A percentile compares a stretch with the other conserved stretches of the same genome.
Conservation (phyloP, 1,140 invertebrate genomes). For the Papilio polytes region DNA sequence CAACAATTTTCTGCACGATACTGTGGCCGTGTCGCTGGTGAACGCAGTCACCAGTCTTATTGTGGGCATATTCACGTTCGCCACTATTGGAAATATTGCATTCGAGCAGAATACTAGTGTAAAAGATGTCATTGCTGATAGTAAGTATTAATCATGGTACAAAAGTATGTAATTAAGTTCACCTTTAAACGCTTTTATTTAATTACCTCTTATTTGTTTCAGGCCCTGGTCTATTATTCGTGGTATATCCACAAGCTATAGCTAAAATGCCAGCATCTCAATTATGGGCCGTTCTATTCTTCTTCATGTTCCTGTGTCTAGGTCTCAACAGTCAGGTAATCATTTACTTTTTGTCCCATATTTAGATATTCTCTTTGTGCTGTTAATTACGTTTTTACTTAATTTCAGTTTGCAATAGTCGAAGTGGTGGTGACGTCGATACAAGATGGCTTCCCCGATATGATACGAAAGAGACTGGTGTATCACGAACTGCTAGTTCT, state of each 20-base stretch:
- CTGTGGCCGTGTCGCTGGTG: conserved; percentile 91
- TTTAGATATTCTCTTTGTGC: conserved; percentile 19
- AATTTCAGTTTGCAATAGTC: conserved; percentile 92
- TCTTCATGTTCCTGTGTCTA: conserved; percentile 95
- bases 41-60: conserved; percentile 93
- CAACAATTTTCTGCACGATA: conserved; percentile 95
- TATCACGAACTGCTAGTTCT: conserved; percentile 95
- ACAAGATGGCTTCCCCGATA: conserved; percentile 94
- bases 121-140: conserved; percentile 92
- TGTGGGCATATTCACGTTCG: conserved; percentile 94
- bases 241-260: conserved; percentile 95
- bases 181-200: neutral
- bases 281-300: conserved; percentile 94
- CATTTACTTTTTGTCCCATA: conserved; percentile 24
- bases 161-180: neutral
- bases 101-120: conserved; percentile 90
- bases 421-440: conserved; percentile 96
- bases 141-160: conserved; percentile 82
- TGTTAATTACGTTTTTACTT: conserved; percentile 38
- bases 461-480: conserved; percentile 91
- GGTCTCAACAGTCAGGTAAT: conserved; percentile 95
- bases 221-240: conserved; percentile 95
- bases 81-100: conserved; percentile 94
- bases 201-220: conserved; percentile 59
- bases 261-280: conserved; percentile 94